Base-by-base conservation (phyloP, 2,797 vertebrate genomes). In the Acipenser transmontanus region DNA sequence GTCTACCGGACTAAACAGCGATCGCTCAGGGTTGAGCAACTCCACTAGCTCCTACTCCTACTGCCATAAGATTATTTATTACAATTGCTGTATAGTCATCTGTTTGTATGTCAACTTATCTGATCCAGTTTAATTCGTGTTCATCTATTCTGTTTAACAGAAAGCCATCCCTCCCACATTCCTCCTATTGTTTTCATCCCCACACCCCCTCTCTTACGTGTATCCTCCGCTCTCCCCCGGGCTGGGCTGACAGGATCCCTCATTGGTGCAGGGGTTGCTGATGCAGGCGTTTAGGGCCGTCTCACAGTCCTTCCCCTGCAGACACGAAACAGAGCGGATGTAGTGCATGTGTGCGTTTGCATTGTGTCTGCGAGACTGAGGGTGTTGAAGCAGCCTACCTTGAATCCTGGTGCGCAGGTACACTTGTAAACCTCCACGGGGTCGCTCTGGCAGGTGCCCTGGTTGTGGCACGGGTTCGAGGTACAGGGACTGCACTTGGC, bases 401-500 rank as follows among this genome's bases (percentile, higher is more conserved):
- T 94, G 72, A 93, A 97, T 54, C 93, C 88, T 0, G 83, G 79
- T 61, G 88, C 74, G 68, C 97, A 99, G 80, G 74, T 47, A 17
- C 97, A 99, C 74, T 82, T 91, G 83, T 95, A 97, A 62, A 80
- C 80, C 8, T 93, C 87, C 6, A 88, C 73, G n/a, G 85, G 81
- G 71, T 97, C 92, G 0, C 83, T 87, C 66, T 89, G 89, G 72
- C 97, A 99, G 70, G 83, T 87, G 74, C 92, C 97, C 59, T 88
- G 91, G 83, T 99, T 96, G 76, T 78, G 84, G 80, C 97, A 99
- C 0, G 96, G 97, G 68, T 75, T 86, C 50, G 94, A 97, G 69
- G 96, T 76, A 73, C 97, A 99, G 1, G 95, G 97, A 68, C 95
- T 93, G 75, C 97, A 99, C 80, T 99, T 99, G 72, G 91, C 92